Base-by-base conservation (phyloP, 2,113 vertebrate species). In the Ctenodactylus gundi region DNA sequence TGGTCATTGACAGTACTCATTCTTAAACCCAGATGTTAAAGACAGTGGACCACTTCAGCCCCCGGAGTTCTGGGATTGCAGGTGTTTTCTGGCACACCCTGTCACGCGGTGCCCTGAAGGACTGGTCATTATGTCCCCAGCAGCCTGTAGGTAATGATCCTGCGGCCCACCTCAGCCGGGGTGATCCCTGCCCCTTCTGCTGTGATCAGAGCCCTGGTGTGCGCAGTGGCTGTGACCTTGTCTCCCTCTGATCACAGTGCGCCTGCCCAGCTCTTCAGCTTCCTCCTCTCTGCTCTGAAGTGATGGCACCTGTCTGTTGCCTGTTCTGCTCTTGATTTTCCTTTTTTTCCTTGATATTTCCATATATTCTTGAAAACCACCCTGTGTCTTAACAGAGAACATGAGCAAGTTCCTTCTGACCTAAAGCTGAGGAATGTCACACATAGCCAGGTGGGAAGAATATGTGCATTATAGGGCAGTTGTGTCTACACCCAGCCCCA, bases 191-290 rank as follows among this genome's bases (percentile, higher is more conserved):
- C 41, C 41, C 53, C 49, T n/a, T 51, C 65, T 57, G 6, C 12
- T 0, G 7, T 29, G 11, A 36, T 1, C 9, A n/a, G 7, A 9
- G 25, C 58, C 39, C 5, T 3, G 5, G 11, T 20, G 1, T 57
- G 12, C 21, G 2, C 49, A 15, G 8, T 0, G 3, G 41, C 80
- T 10, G 4, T 23, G n/a, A n/a, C n/a, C 36, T 27, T 60, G 65
- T 5, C 0, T 29, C 15, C 51, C 34, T n/a, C n/a, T n/a, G n/a
- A 7, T 67, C 72, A 14, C 53, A 18, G 17, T 25, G 41, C 12
- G 25, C 14, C 15, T 67, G 1, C 13, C 41, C 67, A 6, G 34
- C 18, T 78, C 8, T 23, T 70, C 34, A 0, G 34, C 25, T 49
- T 21, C 10, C 0, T 65, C 5, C 25, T 25, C 39, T 68, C 15